phyloP scores from a whole-genome alignment of 2,888 invertebrate species.

The Catocala fraxini region DNA sequence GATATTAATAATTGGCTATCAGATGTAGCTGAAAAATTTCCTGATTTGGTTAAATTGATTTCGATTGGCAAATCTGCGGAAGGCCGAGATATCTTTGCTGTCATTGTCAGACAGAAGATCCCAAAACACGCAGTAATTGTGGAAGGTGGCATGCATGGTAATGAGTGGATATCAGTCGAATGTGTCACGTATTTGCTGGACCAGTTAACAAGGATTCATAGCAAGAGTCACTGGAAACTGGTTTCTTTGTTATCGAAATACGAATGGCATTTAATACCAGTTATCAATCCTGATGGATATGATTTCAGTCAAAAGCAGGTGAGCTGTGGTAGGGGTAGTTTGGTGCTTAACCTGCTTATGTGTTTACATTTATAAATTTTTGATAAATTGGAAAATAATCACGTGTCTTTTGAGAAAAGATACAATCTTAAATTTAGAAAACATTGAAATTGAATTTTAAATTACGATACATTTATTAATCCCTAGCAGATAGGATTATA shows the following conservation, averaged over 20 bases:
- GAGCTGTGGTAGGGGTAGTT: conserved; percentile 12
- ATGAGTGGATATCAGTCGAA: conserved; percentile 91
- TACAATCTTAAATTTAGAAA: too few relatives aligned
- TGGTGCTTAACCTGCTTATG: too few relatives aligned
- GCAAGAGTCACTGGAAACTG: conserved; percentile 67
- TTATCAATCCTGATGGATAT: conserved; percentile 90
- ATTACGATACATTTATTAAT: too few relatives aligned
- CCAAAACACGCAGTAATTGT: conserved; percentile 82
- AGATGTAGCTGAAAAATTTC: conserved; percentile 73
- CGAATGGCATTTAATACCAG: conserved; percentile 91
- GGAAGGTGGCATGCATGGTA: conserved; percentile 90
- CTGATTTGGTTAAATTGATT: conserved; percentile 66
- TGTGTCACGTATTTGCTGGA: conserved; percentile 88
- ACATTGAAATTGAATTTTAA: too few relatives aligned
- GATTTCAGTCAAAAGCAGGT: conserved; percentile 51
- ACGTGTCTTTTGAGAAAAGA: too few relatives aligned
- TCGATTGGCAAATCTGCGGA: conserved; percentile 79
- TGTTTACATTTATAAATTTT: too few relatives aligned
- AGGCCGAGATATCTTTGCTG: conserved; percentile 72
- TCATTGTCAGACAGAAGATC: conserved; percentile 49
- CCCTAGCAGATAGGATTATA: too few relatives aligned
- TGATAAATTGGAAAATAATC: too few relatives aligned
- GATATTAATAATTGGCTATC: conserved; percentile 88
- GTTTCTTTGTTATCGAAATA: conserved; percentile 74
- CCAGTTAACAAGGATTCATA: conserved; percentile 74